Conservation (phyloP, 2,113 vertebrate genomes). For the Toxotes chatareus region DNA sequence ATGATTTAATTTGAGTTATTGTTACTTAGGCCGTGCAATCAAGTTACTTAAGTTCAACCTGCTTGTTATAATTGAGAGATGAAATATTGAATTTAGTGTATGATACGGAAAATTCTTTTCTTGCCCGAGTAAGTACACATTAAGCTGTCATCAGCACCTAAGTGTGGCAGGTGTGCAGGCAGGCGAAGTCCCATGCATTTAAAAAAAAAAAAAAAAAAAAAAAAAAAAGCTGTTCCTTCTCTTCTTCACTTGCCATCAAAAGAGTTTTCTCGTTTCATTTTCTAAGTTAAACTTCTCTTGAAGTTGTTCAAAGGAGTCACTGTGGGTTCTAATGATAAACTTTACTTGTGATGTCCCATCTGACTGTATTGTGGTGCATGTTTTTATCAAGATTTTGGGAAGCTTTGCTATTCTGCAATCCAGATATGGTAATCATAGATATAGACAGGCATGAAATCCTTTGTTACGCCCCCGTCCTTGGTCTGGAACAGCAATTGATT, state of each 20-base stretch:
- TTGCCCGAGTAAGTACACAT: not conserved
- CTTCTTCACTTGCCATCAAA: not conserved
- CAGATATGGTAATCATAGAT: slow-evolving; percentile 45
- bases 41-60: not conserved
- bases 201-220: not conserved
- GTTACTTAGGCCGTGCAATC: not conserved
- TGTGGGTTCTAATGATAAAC: slow-evolving; percentile 23
- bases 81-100: not conserved
- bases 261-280: not conserved
- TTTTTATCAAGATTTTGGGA: slow-evolving; percentile 52
- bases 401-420: slow-evolving; percentile 27
- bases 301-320: slow-evolving; percentile 44
- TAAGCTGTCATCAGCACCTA: not conserved
- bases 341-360: slow-evolving; percentile 35
- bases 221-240: not conserved
- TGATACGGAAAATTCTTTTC: not conserved
- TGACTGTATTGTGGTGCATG: slow-evolving; percentile 12
- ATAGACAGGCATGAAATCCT: slow-evolving; percentile 62
- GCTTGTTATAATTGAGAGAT: not conserved
- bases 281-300: slow-evolving; percentile 22
- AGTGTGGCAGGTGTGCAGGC: not conserved
- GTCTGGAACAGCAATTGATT: slow-evolving; percentile 41
- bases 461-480: slow-evolving; percentile 45
- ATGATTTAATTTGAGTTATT: not conserved
- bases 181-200: not conserved